phyloP scores from a whole-genome alignment of 2,797 vertebrate species.

The Sebastes melanostomus region DNA sequence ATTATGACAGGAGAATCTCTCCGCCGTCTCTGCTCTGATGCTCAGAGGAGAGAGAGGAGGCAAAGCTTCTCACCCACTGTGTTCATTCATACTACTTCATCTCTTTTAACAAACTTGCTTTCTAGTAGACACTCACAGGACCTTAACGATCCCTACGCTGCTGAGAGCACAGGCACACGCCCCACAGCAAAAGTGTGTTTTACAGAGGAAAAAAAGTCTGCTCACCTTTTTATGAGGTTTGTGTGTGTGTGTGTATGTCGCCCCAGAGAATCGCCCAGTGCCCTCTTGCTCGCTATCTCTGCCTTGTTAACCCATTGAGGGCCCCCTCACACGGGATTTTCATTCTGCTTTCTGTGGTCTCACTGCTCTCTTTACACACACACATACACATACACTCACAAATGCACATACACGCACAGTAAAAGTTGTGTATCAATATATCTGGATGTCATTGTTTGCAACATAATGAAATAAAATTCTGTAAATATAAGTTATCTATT shows the following conservation, averaged over 20 bases:
- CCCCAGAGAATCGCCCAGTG: conserved; percentile 75
- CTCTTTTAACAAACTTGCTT: conserved; percentile 70
- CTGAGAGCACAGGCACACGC: conserved; percentile 67
- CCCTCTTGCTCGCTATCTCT: conserved; percentile 77
- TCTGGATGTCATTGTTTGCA: conserved; percentile 89
- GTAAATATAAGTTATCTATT: conserved; percentile 76
- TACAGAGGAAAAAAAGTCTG: conserved; percentile 63
- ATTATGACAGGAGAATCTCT: conserved; percentile 72
- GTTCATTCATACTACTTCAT: conserved; percentile 65
- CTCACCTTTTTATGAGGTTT: conserved; percentile 65
- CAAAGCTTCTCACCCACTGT: conserved; percentile 70
- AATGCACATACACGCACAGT: conserved; percentile 78
- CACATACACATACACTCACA: conserved; percentile 69
- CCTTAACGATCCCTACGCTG: conserved; percentile 76
- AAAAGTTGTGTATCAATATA: conserved; percentile 86
- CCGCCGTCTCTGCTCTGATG: conserved; percentile 52
- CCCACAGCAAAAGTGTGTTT: conserved; percentile 62
- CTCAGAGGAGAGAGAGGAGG: conserved; percentile 54
- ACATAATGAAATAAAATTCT: conserved; percentile 85
- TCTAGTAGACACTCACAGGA: conserved; percentile 77
- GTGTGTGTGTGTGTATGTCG: conserved; percentile 64
- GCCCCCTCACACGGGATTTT: conserved; percentile 75
- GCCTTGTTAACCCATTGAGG: conserved; percentile 82
- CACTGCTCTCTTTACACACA: conserved; percentile 77
- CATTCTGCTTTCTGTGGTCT: conserved; percentile 84